These are phyloP conservation scores for Dinomys branickii DNA, from an alignment of 2,113 vertebrate genomes.

Conservation along the genomic window DNA sequence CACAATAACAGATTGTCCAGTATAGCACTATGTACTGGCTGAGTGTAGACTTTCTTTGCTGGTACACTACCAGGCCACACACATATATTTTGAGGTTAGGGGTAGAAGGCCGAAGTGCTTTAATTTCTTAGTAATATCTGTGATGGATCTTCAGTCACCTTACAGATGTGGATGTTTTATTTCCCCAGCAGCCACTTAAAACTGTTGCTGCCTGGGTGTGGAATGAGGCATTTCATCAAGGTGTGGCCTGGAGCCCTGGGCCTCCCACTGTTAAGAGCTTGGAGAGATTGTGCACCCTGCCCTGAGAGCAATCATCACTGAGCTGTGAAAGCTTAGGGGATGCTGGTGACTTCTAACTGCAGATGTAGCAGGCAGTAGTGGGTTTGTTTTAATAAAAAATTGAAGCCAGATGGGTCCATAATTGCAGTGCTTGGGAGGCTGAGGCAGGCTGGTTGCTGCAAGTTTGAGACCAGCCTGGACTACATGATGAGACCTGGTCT, in stretches of 20 bases:
- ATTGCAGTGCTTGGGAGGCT: neutral
- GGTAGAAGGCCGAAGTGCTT: neutral
- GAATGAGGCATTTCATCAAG: neutral
- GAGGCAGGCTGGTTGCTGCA: neutral
- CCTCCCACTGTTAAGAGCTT: neutral
- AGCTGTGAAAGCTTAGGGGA: neutral
- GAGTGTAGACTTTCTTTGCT: neutral
- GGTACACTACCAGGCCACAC: neutral
- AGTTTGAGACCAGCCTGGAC: neutral
- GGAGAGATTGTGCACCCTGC: neutral
- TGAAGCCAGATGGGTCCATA: neutral
- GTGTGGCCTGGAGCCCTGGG: neutral
- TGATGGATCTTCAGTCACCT: neutral
- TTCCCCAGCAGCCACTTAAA: neutral
- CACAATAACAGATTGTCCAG: neutral
- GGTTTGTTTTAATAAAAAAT: neutral
- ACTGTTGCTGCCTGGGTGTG: neutral
- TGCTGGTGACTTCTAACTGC: neutral
- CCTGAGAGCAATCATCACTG: neutral
- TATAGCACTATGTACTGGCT: conserved; percentile 14
- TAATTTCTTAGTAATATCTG: neutral
- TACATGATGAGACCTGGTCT: neutral
- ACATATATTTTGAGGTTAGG: neutral
- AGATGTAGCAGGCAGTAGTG: neutral
- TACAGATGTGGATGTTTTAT: neutral